Evolutionary conservation across 2,113 vertebrate genomes (phyloP).

Genomic region (human): GRCh38 chr11:77963501-77964000

Average conservation of each 20-base stretch:
- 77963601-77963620: neutral
- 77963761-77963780: too few species aligned
- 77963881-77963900: too few species aligned
- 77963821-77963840: too few species aligned
- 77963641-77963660: slow-evolving; percentile 34
- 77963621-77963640: slow-evolving; percentile 18
- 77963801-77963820: too few species aligned
- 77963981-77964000: neutral
- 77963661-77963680: neutral
- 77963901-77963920: too few species aligned
- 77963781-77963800: too few species aligned
- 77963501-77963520: slow-evolving; percentile 4
- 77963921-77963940: neutral
- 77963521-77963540: slow-evolving; percentile 21
- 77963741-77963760: too few species aligned
- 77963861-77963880: too few species aligned
- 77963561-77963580: slow-evolving; percentile 19
- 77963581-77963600: neutral
- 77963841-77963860: too few species aligned
- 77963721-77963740: too few species aligned
- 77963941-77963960: neutral
- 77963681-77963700: neutral
- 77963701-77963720: too few species aligned
- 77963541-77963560: neutral
- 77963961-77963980: neutral